Evolutionary conservation across 2,113 vertebrate species (phyloP).

Genomic region (Saimiri boliviensis): DNA sequence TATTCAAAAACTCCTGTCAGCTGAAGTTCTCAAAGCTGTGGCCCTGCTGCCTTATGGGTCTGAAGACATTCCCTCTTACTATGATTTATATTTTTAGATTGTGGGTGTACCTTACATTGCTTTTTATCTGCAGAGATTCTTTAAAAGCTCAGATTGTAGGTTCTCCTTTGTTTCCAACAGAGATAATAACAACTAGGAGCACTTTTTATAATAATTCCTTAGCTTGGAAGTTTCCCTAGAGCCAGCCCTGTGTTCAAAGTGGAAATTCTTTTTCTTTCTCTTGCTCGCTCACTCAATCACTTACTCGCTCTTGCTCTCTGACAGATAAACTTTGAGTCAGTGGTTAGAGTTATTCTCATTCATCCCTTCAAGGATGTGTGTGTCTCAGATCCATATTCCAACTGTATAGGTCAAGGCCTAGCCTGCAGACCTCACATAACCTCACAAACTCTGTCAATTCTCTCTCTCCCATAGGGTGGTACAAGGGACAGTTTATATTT

Average conservation of each 20-base stretch:
- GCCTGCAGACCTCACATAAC: neutral
- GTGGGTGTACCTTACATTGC: neutral
- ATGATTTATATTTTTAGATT: neutral
- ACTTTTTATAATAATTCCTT: neutral
- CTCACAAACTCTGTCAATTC: neutral
- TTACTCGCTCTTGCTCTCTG: neutral
- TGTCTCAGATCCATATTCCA: neutral
- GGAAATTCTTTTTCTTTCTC: neutral
- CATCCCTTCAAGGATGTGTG: neutral
- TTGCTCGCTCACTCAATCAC: rapidly evolving
- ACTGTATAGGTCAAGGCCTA: neutral
- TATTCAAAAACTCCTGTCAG: neutral
- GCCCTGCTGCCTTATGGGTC: neutral
- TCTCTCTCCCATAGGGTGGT: neutral
- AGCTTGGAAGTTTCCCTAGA: neutral
- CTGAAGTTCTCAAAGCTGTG: neutral
- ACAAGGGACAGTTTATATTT: neutral
- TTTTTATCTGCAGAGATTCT: neutral
- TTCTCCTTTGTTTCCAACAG: neutral
- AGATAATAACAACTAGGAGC: neutral
- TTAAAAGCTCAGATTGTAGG: neutral
- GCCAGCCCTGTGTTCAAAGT: neutral
- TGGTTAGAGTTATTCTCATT: neutral
- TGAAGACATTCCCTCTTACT: neutral
- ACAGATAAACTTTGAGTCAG: neutral